Evolutionary conservation across 2,888 invertebrate genomes (phyloP).

Genomic region (Rhamphomyia laevipes): DNA sequence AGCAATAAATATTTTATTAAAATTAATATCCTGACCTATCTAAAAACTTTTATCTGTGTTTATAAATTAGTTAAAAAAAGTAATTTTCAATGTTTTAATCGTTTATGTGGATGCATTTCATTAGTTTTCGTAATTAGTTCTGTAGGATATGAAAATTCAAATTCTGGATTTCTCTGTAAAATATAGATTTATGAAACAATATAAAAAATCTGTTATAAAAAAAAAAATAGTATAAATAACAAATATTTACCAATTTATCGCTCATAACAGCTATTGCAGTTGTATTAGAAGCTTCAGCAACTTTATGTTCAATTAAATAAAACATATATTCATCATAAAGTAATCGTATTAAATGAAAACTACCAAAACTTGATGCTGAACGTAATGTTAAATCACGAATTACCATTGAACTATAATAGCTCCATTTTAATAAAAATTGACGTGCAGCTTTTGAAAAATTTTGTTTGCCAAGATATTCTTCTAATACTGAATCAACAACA

Average conservation of each 20-base stretch:
- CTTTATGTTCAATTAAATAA: constrained; percentile 93
- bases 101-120: neutral
- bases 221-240: neutral
- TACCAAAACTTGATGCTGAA: constrained; percentile 97
- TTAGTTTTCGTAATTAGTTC: constrained; percentile 25
- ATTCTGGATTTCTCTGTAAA: constrained; percentile 31
- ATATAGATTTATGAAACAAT: too few relatives aligned
- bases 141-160: constrained; percentile 34
- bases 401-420: constrained; percentile 97
- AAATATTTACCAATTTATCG: constrained; percentile 32
- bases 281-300: constrained; percentile 78
- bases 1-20: too few relatives aligned
- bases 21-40: too few relatives aligned
- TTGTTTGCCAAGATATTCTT: constrained; percentile 73
- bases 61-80: neutral
- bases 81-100: neutral
- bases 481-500: constrained; percentile 80
- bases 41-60: too few relatives aligned
- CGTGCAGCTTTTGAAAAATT: constrained; percentile 76
- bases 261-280: constrained; percentile 92
- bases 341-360: constrained; percentile 94
- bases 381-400: constrained; percentile 91
- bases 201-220: neutral
- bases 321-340: constrained; percentile 99
- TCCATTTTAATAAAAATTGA: constrained; percentile 96